Evolutionary conservation across 2,888 invertebrate species (phyloP).

Genomic region (Punctoribates punctum): DNA sequence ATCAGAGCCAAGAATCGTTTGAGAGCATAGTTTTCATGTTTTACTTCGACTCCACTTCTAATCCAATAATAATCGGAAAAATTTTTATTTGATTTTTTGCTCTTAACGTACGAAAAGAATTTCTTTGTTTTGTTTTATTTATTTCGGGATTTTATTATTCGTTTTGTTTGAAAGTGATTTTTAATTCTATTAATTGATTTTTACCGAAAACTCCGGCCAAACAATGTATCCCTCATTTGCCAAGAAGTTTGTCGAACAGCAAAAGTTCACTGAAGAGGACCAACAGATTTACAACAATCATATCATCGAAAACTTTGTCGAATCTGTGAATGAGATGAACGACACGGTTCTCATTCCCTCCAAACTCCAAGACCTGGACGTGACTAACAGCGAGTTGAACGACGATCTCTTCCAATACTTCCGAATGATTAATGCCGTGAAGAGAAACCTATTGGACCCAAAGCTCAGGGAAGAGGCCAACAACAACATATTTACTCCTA

Average conservation of each 20-base stretch:
- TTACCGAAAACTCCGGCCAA: background rate
- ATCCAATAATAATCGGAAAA: no score
- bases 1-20: no score
- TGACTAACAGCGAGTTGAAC: background rate
- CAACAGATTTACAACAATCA: slow-evolving; percentile 39
- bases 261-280: slow-evolving; percentile 32
- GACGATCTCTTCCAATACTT: slow-evolving; percentile 40
- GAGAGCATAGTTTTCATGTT: no score
- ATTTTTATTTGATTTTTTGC: no score
- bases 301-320: slow-evolving; percentile 41
- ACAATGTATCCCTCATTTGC: slow-evolving; percentile 3
- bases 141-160: no score
- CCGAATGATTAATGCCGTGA: slow-evolving; percentile 39
- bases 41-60: no score
- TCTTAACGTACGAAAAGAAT: no score
- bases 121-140: no score
- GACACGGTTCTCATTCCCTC: slow-evolving; percentile 40
- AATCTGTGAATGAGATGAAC: slow-evolving; percentile 42
- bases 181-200: no score
- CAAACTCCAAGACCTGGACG: slow-evolving; percentile 37
- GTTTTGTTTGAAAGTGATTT: no score
- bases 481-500: slow-evolving; percentile 17
- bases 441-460: slow-evolving; percentile 40
- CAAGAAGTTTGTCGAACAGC: background rate
- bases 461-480: background rate